Conservation (phyloP, 2,113 vertebrate genomes). For the Podarcis muralis region DNA sequence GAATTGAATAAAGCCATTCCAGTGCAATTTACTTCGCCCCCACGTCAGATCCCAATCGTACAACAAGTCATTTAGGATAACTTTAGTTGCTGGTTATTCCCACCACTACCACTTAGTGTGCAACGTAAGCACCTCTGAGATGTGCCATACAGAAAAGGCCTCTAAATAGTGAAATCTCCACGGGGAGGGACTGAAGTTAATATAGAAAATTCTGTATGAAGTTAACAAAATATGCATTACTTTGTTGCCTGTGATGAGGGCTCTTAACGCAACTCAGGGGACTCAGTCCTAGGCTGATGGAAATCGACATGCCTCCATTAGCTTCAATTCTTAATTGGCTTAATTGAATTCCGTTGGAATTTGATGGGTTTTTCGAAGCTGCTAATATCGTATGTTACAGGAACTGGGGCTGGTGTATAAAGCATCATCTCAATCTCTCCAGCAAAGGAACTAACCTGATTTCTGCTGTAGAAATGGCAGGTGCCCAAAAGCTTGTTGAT, state of each 20-base stretch:
- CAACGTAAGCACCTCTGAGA: neutral
- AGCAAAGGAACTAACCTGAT: neutral
- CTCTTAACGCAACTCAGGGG: conserved; percentile 5
- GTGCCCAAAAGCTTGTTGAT: conserved; percentile 23
- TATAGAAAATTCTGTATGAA: conserved; percentile 20
- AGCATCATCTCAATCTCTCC: neutral
- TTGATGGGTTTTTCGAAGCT: conserved; percentile 11
- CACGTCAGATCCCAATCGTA: neutral
- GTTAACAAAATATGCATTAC: conserved; percentile 22
- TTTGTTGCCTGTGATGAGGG: conserved; percentile 18
- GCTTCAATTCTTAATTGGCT: conserved; percentile 22
- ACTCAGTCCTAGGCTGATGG: neutral
- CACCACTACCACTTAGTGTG: neutral
- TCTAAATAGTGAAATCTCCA: conserved; percentile 2
- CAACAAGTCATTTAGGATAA: neutral
- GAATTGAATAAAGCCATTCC: neutral
- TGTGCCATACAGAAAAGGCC: neutral
- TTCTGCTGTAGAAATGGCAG: neutral
- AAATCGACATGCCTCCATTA: conserved; percentile 1
- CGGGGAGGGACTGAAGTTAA: neutral
- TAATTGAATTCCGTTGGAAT: conserved; percentile 23
- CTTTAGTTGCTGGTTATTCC: neutral
- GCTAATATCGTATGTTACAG: neutral
- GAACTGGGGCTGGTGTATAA: neutral
- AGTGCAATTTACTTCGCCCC: neutral